phyloP scores from a whole-genome alignment of 2,797 vertebrate species.

The Danio kyathit region DNA sequence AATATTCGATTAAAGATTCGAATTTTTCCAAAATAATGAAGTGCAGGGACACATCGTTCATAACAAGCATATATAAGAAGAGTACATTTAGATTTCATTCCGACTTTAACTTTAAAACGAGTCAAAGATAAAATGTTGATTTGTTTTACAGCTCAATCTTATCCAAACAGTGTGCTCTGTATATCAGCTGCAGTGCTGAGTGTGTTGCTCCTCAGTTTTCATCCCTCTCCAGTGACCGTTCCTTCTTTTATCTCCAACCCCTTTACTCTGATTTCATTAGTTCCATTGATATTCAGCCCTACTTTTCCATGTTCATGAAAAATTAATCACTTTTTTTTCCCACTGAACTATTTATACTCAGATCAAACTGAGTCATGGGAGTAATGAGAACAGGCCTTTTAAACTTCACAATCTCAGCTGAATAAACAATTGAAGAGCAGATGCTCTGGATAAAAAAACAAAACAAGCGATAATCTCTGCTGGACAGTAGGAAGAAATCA shows the following conservation, averaged over 20 bases:
- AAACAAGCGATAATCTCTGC: not conserved
- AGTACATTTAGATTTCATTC: too few species aligned
- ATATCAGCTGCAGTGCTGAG: not conserved
- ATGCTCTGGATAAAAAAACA: conserved; percentile 18
- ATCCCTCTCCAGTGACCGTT: conserved; percentile 11
- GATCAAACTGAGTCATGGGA: conserved; percentile 44
- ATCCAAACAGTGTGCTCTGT: too few species aligned
- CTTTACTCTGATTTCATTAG: conserved; percentile 43
- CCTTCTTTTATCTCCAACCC: conserved; percentile 19
- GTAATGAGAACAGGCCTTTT: conserved; percentile 49
- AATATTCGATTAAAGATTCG: too few species aligned
- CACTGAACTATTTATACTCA: conserved; percentile 52
- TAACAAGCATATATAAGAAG: too few species aligned
- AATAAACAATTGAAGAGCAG: conserved; percentile 46
- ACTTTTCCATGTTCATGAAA: conserved; percentile 53
- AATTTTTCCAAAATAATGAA: too few species aligned
- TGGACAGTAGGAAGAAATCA: not conserved
- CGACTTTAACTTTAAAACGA: too few species aligned
- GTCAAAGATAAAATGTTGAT: too few species aligned
- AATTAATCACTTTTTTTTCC: conserved; percentile 46
- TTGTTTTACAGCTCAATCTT: too few species aligned
- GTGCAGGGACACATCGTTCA: too few species aligned
- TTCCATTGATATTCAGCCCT: conserved; percentile 49
- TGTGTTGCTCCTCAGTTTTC: not conserved
- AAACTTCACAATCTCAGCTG: conserved; percentile 34